Base-by-base conservation (phyloP, 2,888 invertebrate genomes). In the Smittia aterrima region DNA sequence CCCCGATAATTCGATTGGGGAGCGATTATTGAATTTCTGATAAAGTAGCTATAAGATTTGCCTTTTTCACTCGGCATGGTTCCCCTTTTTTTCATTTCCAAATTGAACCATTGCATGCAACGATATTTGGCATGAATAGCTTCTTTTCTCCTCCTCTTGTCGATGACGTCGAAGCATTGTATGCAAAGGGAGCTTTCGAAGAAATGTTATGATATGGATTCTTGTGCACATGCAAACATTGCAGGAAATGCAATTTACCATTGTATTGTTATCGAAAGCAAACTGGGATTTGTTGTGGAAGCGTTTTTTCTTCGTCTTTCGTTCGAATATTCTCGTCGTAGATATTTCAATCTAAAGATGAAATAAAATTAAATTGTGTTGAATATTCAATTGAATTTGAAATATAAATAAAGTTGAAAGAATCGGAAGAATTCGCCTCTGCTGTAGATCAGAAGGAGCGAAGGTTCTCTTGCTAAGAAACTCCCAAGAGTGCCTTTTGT, bases 301-400 rank as follows among this genome's bases (percentile, higher is more conserved):
- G 6, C 7, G 58, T 62, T 62, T 62, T 53, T 22, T 18, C 20
- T 62, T 62, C 22, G 4, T 58, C n/a, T 20, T 62, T 24, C 7
- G 20, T 62, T 4, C 20, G 20, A 2, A 22, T 22, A 62, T 62
- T 62, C 24, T 62, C 22, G 16, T 62, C 22, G 4, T 53, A 18
- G 16, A 16, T 16, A 1, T 16, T 9, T 22, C 24, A 1, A 24
- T 4, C 13, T 11, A 24, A 62, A 24, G 22, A 62, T 24, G 6
- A 24, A 62, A 62, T 62, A 62, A 22, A 22, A 62, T 62, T 62
- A 62, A 62, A 62, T 62, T 62, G 58, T 62, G 7, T 62, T 62
- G 58, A 62, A 62, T 62, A 62, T 62, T 22, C 22, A 62, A 22
- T 62, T 62, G 20, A 53, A n/a, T 41, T n/a, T 41, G n/a, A 47